phyloP scores from a whole-genome alignment of 2,113 vertebrate genomes.

The Glaucomys volans region DNA sequence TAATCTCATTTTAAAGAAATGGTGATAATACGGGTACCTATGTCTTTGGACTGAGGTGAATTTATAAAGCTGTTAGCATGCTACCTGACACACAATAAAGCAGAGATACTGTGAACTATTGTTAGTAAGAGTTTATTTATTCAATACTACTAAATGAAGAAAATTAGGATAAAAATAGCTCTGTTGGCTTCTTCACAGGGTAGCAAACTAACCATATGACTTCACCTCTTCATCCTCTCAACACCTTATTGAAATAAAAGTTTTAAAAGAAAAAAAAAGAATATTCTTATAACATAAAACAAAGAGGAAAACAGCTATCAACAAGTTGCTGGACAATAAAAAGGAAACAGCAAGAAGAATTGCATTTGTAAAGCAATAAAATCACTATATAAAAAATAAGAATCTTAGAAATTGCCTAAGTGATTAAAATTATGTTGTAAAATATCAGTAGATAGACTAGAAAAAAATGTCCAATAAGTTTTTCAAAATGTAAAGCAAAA shows the following conservation, averaged over 20 bases:
- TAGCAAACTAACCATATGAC: neutral
- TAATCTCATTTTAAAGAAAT: neutral
- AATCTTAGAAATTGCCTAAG: neutral
- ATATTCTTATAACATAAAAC: neutral
- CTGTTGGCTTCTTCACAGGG: neutral
- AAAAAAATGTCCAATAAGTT: neutral
- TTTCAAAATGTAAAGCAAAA: slow-evolving; percentile 31
- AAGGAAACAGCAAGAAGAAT: neutral
- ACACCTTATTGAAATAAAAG: neutral
- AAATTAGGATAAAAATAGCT: neutral
- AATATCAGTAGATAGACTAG: neutral
- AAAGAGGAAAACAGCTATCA: neutral
- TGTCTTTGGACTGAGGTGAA: neutral
- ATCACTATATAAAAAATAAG: neutral
- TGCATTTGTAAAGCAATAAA: neutral
- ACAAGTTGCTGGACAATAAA: neutral
- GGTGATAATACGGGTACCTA: neutral
- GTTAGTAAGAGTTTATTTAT: neutral
- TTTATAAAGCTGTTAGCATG: neutral
- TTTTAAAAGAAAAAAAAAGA: neutral
- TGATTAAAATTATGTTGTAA: slow-evolving; percentile 13
- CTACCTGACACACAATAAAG: neutral
- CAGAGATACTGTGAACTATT: neutral
- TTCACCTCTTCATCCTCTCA: neutral
- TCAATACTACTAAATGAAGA: neutral